Conservation (phyloP, 2,888 invertebrate species). For the Cerastis rubricosa region DNA sequence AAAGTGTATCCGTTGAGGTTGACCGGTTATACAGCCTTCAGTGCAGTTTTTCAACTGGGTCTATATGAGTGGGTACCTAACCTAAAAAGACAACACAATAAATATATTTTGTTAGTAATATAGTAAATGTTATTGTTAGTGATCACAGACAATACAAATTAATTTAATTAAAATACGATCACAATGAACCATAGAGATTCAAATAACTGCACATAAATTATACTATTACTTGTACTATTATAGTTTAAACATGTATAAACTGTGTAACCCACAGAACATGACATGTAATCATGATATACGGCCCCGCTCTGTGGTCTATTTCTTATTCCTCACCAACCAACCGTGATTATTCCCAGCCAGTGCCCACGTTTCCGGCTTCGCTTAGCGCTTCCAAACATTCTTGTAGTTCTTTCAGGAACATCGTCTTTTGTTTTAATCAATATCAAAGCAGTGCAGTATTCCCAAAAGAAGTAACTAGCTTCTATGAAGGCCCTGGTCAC, state of each 20-base stretch:
- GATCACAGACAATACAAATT: no score
- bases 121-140: no score
- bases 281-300: constrained; percentile 38
- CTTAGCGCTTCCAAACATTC: constrained; percentile 7
- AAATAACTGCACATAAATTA: no score
- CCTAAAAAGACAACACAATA: no score
- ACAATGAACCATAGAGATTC: no score
- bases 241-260: neutral
- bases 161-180: no score
- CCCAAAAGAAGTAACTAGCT: constrained; percentile 22
- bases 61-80: no score
- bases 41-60: no score
- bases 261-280: neutral
- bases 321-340: constrained; percentile 25
- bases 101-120: no score
- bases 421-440: constrained; percentile 51
- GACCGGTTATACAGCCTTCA: no score
- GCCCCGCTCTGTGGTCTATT: constrained; percentile 11
- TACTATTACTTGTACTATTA: no score
- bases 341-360: constrained; percentile 25
- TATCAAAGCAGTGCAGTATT: constrained; percentile 14
- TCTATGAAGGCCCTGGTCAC: neutral
- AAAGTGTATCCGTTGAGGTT: no score
- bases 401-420: constrained; percentile 15
- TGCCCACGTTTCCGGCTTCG: constrained; percentile 35